Evolutionary conservation across 2,113 vertebrate genomes (phyloP), one percentile per base, ranked within the genome.

Genomic region (Rhipidura dahli): DNA sequence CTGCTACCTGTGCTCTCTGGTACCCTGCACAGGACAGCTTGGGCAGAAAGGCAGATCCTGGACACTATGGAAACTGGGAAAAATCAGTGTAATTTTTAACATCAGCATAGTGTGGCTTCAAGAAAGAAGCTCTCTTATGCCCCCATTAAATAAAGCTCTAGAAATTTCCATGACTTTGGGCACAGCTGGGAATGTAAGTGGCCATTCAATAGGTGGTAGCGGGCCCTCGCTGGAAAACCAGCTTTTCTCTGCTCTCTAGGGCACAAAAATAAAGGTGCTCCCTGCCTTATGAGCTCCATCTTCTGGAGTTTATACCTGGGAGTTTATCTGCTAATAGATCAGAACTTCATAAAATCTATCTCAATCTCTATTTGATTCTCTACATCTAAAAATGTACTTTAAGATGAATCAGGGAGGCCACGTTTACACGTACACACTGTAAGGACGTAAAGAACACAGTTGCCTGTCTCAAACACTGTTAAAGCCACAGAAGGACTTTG

Each of bases 121-220:
- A 9, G 18, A 27, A 77, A 77, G 30, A 69, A 8, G 4, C 0
- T 70, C 3, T 42, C 30, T 15, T 26, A 8, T 23, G 15, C 2
- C 5, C 1, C 7, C 2, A 2, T 11, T 51, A 11, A 60, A 56
- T 7, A 53, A 89, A 28, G 3, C 1, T 1, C 13, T n/a, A 78
- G 33, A 47, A 78, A 82, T 60, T 73, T 12, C 26, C 8, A 9
- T 12, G 7, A 28, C 10, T 87, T 83, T 20, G 22, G 13, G 12
- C 15, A 69, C 3, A 37, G 1, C 3, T 91, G 35, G 5, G 15
- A 66, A 39, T 24, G 1, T 50, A 78, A 81, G 6, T 5, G 19
- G 3, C 4, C 1, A 6, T 71, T 82, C 24, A 33, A 7, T 10
- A n/a, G 15, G 4, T n/a, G 37, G 18, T n/a, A 40, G 4, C 11